Evolutionary conservation across 2,888 invertebrate genomes (phyloP).

Genomic region (Buathra laborator): DNA sequence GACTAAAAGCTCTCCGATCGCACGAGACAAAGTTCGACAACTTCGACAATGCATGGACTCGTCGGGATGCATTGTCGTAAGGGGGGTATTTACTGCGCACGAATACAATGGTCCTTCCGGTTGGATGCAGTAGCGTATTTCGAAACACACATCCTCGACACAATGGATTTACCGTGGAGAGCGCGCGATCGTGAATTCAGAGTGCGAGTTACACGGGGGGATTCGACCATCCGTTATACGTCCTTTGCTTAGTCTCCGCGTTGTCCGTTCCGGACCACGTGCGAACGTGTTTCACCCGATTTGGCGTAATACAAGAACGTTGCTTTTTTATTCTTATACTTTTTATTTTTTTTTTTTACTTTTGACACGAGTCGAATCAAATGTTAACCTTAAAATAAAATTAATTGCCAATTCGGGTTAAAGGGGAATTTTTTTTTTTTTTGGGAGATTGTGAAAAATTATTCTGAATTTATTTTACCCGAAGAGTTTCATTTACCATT

Average conservation of each 20-base stretch:
- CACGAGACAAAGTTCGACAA: conserved; percentile 34
- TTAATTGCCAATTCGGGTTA: no score
- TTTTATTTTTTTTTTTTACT: no score
- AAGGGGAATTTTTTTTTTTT: no score
- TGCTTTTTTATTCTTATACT: background rate
- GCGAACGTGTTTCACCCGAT: conserved; percentile 52
- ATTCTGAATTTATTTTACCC: no score
- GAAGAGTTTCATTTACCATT: no score
- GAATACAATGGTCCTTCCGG: conserved; percentile 52
- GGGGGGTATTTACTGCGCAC: conserved; percentile 21
- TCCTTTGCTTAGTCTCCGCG: conserved; percentile 45
- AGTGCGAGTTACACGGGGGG: conserved; percentile 30
- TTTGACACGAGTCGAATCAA: no score
- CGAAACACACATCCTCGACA: conserved; percentile 57
- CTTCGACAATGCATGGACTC: conserved; percentile 55
- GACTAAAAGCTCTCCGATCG: conserved; percentile 36
- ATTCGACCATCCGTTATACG: conserved; percentile 36
- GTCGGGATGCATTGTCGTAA: conserved; percentile 55
- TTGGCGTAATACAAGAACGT: background rate
- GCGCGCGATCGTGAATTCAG: conserved; percentile 61
- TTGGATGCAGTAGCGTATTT: conserved; percentile 53
- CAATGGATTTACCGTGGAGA: conserved; percentile 46
- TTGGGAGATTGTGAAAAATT: no score
- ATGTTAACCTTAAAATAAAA: no score
- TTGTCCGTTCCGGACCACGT: conserved; percentile 38